Evolutionary conservation across 1,140 invertebrate genomes (phyloP).

Genomic region (Eueides isabella): DNA sequence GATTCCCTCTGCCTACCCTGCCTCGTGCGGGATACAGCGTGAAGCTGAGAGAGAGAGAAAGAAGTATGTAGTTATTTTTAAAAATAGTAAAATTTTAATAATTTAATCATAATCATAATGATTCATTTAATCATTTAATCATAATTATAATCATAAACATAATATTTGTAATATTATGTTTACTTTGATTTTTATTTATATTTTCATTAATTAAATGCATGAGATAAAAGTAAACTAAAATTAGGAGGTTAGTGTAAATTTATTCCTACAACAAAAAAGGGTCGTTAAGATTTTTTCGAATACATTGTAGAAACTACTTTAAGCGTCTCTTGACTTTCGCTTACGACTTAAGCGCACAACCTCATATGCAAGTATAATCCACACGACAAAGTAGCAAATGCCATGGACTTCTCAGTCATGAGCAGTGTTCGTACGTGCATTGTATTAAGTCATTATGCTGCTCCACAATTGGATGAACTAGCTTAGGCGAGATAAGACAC

Average conservation of each 20-base stretch:
- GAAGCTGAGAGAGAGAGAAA: too few species aligned
- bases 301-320: slow-evolving; percentile 9
- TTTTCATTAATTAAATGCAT: too few species aligned
- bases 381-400: slow-evolving; percentile 26
- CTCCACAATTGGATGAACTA: slow-evolving; percentile 49
- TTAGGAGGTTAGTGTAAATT: neutral
- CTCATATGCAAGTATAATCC: slow-evolving; percentile 25
- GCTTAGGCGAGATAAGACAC: slow-evolving; percentile 40
- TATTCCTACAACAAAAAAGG: neutral
- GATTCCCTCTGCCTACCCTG: too few species aligned
- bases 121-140: too few species aligned
- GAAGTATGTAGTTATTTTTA: too few species aligned
- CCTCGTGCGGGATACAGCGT: too few species aligned
- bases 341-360: slow-evolving; percentile 10
- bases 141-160: too few species aligned
- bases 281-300: neutral
- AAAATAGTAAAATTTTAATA: too few species aligned
- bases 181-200: too few species aligned
- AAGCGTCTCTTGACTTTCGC: slow-evolving; percentile 2
- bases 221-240: too few species aligned
- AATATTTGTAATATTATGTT: too few species aligned
- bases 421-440: slow-evolving; percentile 34
- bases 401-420: slow-evolving; percentile 29
- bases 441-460: slow-evolving; percentile 69
- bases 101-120: too few species aligned